Conservation (phyloP, 2,113 vertebrate genomes). For the Felis catus region DNA sequence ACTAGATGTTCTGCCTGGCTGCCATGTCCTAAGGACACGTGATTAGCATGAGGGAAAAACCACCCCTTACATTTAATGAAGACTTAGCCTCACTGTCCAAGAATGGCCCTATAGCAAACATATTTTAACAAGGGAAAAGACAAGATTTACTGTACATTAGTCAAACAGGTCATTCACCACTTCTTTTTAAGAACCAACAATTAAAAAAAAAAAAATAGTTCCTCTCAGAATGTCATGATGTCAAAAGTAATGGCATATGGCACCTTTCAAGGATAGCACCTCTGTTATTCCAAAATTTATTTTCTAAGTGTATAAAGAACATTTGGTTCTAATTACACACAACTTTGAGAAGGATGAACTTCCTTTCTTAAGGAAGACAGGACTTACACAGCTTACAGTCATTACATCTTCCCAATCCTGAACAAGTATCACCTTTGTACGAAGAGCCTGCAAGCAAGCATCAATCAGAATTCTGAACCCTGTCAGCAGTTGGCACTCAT, state of each 20-base stretch:
- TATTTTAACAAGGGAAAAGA: neutral
- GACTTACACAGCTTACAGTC: conserved; percentile 66
- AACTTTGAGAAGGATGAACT: neutral
- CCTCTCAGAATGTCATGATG: neutral
- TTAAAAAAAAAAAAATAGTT: neutral
- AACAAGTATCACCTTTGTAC: conserved; percentile 57
- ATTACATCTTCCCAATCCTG: conserved; percentile 61
- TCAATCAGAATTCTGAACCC: conserved; percentile 76
- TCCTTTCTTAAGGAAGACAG: conserved; percentile 20
- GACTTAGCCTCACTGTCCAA: neutral
- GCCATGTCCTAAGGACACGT: neutral
- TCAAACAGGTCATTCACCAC: neutral
- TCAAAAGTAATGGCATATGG: neutral
- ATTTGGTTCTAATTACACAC: neutral
- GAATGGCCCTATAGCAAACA: neutral
- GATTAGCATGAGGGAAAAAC: neutral
- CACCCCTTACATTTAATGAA: neutral
- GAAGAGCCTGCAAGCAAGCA: conserved; percentile 67
- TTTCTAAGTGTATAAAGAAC: neutral
- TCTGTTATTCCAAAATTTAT: neutral
- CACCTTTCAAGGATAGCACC: neutral
- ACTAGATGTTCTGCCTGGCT: neutral
- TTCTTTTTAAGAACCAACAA: neutral
- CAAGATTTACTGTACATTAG: neutral
- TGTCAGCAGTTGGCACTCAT: conserved; percentile 68